Base-by-base conservation (phyloP, 2,888 invertebrate genomes). In the Protodeltote pygarga region DNA sequence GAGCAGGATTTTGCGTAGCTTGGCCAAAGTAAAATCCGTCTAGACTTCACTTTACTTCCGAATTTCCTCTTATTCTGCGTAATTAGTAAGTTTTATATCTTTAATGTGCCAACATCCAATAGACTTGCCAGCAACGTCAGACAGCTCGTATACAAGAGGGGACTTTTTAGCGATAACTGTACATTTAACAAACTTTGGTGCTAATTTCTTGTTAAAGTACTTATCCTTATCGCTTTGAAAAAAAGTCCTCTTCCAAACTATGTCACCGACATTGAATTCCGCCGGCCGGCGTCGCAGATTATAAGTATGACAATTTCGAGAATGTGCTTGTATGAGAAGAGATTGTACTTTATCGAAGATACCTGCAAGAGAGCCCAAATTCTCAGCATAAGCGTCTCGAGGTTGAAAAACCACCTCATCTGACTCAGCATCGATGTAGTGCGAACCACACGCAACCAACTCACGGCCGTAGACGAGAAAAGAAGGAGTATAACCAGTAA, bases 401-500 rank as follows among this genome's bases (percentile, higher is more conserved):
- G 23, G 33, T 15, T 23, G 3, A 15, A 9, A 23, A 20, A 33
- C 23, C 5, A 33, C 21, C 1, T 8, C 9, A 15, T 14, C 27
- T 4, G 13, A 14, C n/a, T 32, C 17, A 32, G 2, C 1, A 13
- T 32, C 21, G 5, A 3, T 14, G 17, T 31, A 31, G 13, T 31
- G 31, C 2, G 31, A 5, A 2, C 33, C 23, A 33, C 33, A 33
- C n/a, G 6, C 9, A 8, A 33, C 23, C 9, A 33, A 11, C 15
- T 33, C 33, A 14, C 33, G 21, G 2, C 23, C 23, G 11, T 23
- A 23, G 2, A 33, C 33, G 1, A 23, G 5, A 32, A 32, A 21
- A 13, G 32, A 20, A 20, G 33, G 33, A 2, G 33, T 33, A 11
- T 23, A 33, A 15, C 33, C 21, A 14, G 32, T 32, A 3, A 21